phyloP scores from a whole-genome alignment of 1,140 invertebrate species.

The Contarinia nasturtii region DNA sequence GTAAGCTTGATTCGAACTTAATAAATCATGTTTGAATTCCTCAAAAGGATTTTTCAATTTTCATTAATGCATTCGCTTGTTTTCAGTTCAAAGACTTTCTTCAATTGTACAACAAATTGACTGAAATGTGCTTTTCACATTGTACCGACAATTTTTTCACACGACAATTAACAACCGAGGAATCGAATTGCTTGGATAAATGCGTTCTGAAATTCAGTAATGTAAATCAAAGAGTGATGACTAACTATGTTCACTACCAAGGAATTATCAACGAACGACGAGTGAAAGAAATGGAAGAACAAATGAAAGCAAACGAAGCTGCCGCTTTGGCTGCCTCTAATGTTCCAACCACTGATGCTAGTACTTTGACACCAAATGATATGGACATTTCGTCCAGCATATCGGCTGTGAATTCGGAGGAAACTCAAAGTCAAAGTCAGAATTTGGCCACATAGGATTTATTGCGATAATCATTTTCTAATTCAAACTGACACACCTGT shows the following conservation, averaged over 20 bases:
- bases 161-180: constrained; percentile 45
- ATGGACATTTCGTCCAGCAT: too few species aligned
- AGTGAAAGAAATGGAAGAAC: constrained; percentile 14
- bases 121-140: constrained; percentile 66
- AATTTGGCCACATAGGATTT: too few species aligned
- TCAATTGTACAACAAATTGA: constrained; percentile 68
- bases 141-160: constrained; percentile 70
- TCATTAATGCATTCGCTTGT: too few species aligned
- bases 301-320: constrained; percentile 8
- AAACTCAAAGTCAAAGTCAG: too few species aligned
- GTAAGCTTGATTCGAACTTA: neutral
- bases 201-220: constrained; percentile 78
- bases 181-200: constrained; percentile 39
- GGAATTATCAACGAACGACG: constrained; percentile 12
- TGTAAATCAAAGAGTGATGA: constrained; percentile 57
- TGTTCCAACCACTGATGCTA: neutral
- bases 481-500: too few species aligned
- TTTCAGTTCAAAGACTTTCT: constrained; percentile 68
- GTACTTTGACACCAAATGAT: too few species aligned
- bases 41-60: constrained; percentile 5
- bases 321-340: constrained; percentile 4
- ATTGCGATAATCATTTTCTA: too few species aligned
- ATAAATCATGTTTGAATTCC: neutral
- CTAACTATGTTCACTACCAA: constrained; percentile 20
- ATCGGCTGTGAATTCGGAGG: too few species aligned